These are phyloP conservation scores for Callyntrura sp. DNA, from an alignment of 2,888 invertebrate species.

Conservation along the genomic window DNA sequence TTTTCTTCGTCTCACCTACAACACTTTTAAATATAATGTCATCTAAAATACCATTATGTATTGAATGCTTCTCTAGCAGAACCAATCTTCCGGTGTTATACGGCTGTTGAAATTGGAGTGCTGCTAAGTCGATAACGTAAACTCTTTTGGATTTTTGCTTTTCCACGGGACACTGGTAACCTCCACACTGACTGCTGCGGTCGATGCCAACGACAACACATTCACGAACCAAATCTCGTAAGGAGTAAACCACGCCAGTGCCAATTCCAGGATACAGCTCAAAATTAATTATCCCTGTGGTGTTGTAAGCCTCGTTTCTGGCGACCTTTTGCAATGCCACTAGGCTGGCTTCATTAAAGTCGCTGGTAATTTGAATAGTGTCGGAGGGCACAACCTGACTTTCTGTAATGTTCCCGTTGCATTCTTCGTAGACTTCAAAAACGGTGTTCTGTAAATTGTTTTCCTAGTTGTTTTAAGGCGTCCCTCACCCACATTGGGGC, in stretches of 20 bases:
- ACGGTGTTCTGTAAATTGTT: too few species aligned
- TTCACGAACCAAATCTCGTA: slow-evolving; percentile 76
- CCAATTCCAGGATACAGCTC: slow-evolving; percentile 55
- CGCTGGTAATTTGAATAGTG: slow-evolving; percentile 51
- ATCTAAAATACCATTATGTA: slow-evolving; percentile 65
- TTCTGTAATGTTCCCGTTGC: too few species aligned
- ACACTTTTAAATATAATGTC: slow-evolving; percentile 76
- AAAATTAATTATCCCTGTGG: slow-evolving; percentile 63
- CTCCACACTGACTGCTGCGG: slow-evolving; percentile 66
- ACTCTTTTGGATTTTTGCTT: slow-evolving; percentile 36
- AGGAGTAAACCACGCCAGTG: slow-evolving; percentile 48
- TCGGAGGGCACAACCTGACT: too few species aligned
- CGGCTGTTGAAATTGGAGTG: slow-evolving; percentile 78
- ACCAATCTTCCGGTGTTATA: slow-evolving; percentile 78
- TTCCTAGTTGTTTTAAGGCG: too few species aligned
- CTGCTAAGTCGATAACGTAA: slow-evolving; percentile 75
- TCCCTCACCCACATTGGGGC: too few species aligned
- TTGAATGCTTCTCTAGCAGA: slow-evolving; percentile 37
- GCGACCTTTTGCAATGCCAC: slow-evolving; percentile 59
- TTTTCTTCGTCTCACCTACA: slow-evolving; percentile 71
- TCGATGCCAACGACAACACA: slow-evolving; percentile 70
- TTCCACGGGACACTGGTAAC: slow-evolving; percentile 48
- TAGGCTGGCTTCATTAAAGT: slow-evolving; percentile 61
- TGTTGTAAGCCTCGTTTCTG: slow-evolving; percentile 71
- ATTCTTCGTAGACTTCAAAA: too few species aligned